A percentile compares a stretch with the other conserved stretches of the same genome.
These are phyloP conservation scores for Gobius niger DNA, from an alignment of 2,113 vertebrate genomes.

Conservation along the genomic window DNA sequence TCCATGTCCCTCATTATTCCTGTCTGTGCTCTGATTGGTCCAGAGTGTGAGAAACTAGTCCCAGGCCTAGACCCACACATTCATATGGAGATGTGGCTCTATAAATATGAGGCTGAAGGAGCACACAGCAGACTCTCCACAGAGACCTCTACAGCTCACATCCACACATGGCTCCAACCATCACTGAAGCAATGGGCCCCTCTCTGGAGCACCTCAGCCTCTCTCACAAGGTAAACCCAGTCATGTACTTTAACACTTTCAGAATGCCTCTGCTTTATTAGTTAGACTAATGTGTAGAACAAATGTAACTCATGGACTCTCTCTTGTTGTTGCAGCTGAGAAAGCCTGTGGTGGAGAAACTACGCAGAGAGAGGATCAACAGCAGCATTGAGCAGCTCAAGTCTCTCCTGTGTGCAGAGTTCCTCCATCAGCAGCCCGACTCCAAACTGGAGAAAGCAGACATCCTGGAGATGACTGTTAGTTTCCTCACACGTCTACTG, in stretches of 20 bases:
- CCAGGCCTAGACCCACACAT: constrained; percentile 63
- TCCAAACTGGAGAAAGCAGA: constrained; percentile 8
- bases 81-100: constrained; percentile 65
- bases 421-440: constrained; percentile 6
- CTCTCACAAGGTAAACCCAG: constrained; percentile 32
- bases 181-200: neutral
- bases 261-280: neutral
- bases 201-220: constrained; percentile 6
- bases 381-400: constrained; percentile 14
- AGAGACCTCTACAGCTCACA: too few relatives aligned
- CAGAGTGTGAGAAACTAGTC: constrained; percentile 65
- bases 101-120: constrained; percentile 7
- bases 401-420: constrained; percentile 1
- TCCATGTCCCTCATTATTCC: neutral
- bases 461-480: constrained; percentile 2
- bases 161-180: constrained; percentile 1
- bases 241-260: neutral
- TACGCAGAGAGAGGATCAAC: constrained; percentile 54
- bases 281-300: constrained; percentile 23
- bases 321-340: constrained; percentile 35
- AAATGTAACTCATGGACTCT: neutral
- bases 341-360: constrained; percentile 69
- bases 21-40: constrained; percentile 54
- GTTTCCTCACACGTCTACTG: constrained; percentile 29
- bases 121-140: constrained; percentile 8